These are phyloP conservation scores for Acropora yongei DNA, from an alignment of 64 coral and sea anemone genomes.

Conservation along the genomic window DNA sequence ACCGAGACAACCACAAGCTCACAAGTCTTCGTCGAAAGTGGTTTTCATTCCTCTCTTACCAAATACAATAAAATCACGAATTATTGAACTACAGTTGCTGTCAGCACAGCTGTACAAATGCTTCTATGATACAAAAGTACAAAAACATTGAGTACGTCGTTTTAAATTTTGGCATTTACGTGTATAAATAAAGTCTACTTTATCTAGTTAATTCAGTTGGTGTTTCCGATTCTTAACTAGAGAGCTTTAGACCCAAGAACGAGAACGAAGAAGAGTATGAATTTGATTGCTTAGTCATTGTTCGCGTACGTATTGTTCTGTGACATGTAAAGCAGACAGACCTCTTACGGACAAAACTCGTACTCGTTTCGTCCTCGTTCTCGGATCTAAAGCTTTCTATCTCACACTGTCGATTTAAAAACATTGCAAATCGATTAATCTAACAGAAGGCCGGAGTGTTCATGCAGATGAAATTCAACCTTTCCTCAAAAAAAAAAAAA, in stretches of 20 bases:
- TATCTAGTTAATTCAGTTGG: neutral
- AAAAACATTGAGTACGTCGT: neutral
- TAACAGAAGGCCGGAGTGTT: neutral
- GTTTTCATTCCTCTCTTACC: neutral
- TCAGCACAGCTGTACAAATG: neutral
- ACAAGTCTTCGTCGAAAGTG: neutral
- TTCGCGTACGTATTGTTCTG: no score
- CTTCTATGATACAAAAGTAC: slow-evolving; percentile 10
- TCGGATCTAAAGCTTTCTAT: neutral
- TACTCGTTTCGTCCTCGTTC: no score
- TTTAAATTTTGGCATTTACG: slow-evolving; percentile 7
- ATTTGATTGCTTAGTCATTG: no score
- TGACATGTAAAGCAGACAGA: no score
- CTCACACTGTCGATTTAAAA: neutral
- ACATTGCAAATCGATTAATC: neutral
- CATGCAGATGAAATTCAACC: neutral
- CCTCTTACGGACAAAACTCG: no score
- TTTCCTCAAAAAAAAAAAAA: neutral
- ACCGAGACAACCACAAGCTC: neutral
- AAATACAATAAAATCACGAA: neutral
- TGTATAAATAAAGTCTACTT: slow-evolving; percentile 38
- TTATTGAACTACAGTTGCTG: neutral
- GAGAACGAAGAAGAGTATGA: no score
- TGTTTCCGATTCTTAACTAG: neutral
- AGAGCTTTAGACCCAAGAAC: no score